phyloP scores from a whole-genome alignment of 2,888 invertebrate genomes.

The Geophilus truncorum region DNA sequence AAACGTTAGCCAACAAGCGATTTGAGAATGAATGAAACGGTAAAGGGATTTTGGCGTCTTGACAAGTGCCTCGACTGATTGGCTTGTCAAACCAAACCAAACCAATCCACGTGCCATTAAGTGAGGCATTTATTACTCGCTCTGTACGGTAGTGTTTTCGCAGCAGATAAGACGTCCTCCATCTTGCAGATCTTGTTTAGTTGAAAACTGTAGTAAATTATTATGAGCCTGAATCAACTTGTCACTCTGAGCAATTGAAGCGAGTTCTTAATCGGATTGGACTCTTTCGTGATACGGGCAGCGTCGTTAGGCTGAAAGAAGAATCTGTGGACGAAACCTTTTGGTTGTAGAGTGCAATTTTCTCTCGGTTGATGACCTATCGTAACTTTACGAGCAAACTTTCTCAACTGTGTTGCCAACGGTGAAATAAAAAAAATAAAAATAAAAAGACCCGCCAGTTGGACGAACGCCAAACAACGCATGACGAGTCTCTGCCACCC shows the following conservation, averaged over 20 bases:
- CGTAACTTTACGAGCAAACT: conserved; percentile 12
- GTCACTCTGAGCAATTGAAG: conserved; percentile 6
- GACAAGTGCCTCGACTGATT: neutral
- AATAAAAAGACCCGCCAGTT: neutral
- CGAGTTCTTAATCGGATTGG: conserved; percentile 11
- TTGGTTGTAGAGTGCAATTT: neutral
- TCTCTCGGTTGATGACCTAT: conserved; percentile 20
- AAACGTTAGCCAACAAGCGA: neutral
- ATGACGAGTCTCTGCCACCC: conserved; percentile 16
- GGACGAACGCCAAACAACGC: neutral
- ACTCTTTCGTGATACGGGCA: neutral
- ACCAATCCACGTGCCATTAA: neutral
- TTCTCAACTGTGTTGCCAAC: conserved; percentile 16
- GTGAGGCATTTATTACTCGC: neutral
- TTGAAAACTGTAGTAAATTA: neutral
- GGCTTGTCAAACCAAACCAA: neutral
- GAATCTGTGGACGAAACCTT: conserved; percentile 6
- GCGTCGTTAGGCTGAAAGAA: neutral
- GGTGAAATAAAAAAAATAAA: neutral
- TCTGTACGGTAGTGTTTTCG: neutral
- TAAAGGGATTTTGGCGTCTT: neutral
- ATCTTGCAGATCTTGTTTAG: neutral
- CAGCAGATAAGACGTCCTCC: neutral
- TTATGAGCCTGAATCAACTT: neutral
- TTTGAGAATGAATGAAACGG: neutral